Base-by-base conservation (phyloP, 2,888 invertebrate species). In the Heteromyza rotundicornis region DNA sequence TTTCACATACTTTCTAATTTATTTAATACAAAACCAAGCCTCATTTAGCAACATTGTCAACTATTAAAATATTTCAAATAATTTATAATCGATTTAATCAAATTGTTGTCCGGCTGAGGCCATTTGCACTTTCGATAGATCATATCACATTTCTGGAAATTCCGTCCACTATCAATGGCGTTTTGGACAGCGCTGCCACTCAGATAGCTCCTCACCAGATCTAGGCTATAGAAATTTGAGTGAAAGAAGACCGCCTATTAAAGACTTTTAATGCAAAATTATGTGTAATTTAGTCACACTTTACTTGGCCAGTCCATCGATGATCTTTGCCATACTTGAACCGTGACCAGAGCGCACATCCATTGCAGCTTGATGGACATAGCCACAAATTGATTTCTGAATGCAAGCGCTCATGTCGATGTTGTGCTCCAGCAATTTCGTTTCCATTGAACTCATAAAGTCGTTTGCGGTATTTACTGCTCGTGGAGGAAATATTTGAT, bases 321-420 rank as follows among this genome's bases (percentile, higher is more conserved):
- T 72, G 23, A 87, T 83, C 72, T 85, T 85, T 63, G 84, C 84
- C 1, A 77, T 72, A 59, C 84, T 84, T 1, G 80, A 73, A 1
- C 80, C 84, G n/a, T 73, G 68, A 8, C 84, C 84, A 8, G 63
- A 68, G 1, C 71, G 66, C 2, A 85, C 80, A 64, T 82, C 82
- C 1, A 67, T 73, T 1, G 83, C 76, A 12, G 85, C 82, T 1
- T 77, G 80, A 59, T 84, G 82, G 14, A 86, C 81, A 58, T 84
- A 81, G 66, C 83, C 82, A 66, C 90, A 90, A 27, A 88, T 83
- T 2, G 85, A 84, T 59, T 87, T 84, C 76, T 89, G 89, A 67
- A 87, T 83, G 69, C 90, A 90, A 0, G 86, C 84, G 0, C 87
- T 86, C 2, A 88, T 82, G 72, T 89, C 88, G 19, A 89, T 85